Conservation (phyloP, 2,888 invertebrate genomes). For the Chydorus sphaericus region DNA sequence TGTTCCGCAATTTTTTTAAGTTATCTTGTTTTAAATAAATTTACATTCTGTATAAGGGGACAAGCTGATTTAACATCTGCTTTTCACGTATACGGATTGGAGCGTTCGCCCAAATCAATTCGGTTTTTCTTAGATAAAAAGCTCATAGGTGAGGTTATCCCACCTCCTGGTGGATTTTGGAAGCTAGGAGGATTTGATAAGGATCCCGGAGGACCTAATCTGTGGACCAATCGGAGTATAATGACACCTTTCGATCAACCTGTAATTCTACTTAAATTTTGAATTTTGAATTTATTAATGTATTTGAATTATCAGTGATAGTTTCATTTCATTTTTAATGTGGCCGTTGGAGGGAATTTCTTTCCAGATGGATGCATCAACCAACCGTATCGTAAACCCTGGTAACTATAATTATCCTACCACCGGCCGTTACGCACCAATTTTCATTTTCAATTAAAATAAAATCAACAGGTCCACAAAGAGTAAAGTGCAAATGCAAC, state of each 20-base stretch:
- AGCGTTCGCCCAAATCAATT: conserved; percentile 22
- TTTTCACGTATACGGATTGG: conserved; percentile 26
- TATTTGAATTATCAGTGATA: conserved; percentile 18
- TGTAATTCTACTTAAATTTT: conserved; percentile 13
- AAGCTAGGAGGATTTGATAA: conserved; percentile 12
- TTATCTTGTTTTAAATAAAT: too few species aligned
- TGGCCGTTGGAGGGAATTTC: conserved; percentile 29
- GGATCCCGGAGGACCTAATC: conserved; percentile 9
- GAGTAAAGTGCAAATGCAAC: conserved; percentile 10
- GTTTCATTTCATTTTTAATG: conserved; percentile 30
- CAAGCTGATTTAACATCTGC: conserved; percentile 15
- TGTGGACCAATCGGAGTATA: conserved; percentile 11
- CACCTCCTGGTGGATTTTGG: conserved; percentile 16
- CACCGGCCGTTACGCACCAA: neutral
- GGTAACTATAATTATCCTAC: conserved; percentile 17
- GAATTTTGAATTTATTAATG: neutral
- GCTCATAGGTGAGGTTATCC: conserved; percentile 10
- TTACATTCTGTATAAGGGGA: too few species aligned
- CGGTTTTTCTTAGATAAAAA: conserved; percentile 11
- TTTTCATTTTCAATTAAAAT: neutral
- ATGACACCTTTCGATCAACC: conserved; percentile 18
- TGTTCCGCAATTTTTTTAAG: too few species aligned
- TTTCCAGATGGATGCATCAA: conserved; percentile 23
- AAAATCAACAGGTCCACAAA: neutral
- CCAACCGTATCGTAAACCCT: conserved; percentile 19